phyloP scores from a whole-genome alignment of 2,888 invertebrate species.

The Meiosimyza decipiens region DNA sequence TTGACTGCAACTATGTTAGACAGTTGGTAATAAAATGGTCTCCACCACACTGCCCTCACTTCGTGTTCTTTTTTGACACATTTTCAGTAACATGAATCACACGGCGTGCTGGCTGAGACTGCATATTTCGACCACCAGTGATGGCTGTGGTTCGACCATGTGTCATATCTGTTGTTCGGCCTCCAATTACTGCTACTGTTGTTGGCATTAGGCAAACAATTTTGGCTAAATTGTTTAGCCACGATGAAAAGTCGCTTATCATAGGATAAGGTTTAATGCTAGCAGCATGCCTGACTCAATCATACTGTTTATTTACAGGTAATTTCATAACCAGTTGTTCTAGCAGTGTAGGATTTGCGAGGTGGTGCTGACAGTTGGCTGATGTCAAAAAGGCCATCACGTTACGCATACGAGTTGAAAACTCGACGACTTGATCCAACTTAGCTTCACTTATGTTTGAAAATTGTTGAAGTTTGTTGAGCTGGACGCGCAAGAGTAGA shows the following conservation, averaged over 20 bases:
- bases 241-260: neutral
- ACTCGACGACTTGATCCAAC: constrained; percentile 25
- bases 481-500: too few relatives aligned
- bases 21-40: neutral
- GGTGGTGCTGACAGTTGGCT: constrained; percentile 34
- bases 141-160: too few relatives aligned
- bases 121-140: too few relatives aligned
- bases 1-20: neutral
- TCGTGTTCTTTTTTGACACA: neutral
- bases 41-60: neutral
- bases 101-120: neutral
- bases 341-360: constrained; percentile 33
- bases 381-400: constrained; percentile 29
- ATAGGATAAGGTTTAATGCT: neutral
- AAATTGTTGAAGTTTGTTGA: too few relatives aligned
- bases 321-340: constrained; percentile 5
- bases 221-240: neutral
- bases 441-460: neutral
- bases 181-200: neutral
- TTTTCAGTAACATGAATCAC: neutral
- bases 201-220: neutral
- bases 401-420: constrained; percentile 34
- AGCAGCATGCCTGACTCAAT: constrained; percentile 10
- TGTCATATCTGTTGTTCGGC: neutral
- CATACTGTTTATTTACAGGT: constrained; percentile 4